Conservation (phyloP, 2,113 vertebrate genomes). For the Ursus arctos region DNA sequence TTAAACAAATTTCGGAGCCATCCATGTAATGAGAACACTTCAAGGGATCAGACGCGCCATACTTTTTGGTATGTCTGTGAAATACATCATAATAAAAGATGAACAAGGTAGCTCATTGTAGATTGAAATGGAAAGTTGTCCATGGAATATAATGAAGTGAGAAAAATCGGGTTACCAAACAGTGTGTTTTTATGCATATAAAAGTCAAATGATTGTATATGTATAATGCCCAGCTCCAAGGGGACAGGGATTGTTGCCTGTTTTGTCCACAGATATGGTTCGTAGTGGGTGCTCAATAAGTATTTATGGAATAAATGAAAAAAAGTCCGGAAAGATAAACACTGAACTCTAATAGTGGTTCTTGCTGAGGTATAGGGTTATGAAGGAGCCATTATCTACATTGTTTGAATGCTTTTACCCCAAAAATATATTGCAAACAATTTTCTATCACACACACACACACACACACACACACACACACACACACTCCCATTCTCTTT, state of each 20-base stretch:
- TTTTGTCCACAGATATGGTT: constrained; percentile 1
- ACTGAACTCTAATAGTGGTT: neutral
- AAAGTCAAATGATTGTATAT: neutral
- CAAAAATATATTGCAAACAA: neutral
- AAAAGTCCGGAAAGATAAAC: neutral
- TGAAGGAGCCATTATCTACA: neutral
- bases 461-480: neutral
- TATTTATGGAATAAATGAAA: constrained; percentile 37
- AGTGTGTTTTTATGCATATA: neutral
- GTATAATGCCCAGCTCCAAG: neutral
- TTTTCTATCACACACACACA: neutral
- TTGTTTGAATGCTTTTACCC: constrained; percentile 35
- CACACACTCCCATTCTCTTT: no score
- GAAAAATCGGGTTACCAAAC: constrained; percentile 11
- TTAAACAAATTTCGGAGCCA: constrained; percentile 36
- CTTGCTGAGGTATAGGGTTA: neutral
- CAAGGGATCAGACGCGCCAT: neutral
- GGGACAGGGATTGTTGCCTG: neutral
- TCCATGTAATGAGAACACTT: neutral
- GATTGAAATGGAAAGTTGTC: constrained; percentile 39
- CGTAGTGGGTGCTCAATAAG: neutral
- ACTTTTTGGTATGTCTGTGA: constrained; percentile 50
- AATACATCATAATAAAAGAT: constrained; percentile 11
- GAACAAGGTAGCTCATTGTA: constrained; percentile 30
- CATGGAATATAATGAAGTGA: neutral